Percentiles rank a stretch among this genome's conserved stretches.
Evolutionary conservation across 2,797 vertebrate species (phyloP).

Genomic region (Lithobates sylvaticus): DNA sequence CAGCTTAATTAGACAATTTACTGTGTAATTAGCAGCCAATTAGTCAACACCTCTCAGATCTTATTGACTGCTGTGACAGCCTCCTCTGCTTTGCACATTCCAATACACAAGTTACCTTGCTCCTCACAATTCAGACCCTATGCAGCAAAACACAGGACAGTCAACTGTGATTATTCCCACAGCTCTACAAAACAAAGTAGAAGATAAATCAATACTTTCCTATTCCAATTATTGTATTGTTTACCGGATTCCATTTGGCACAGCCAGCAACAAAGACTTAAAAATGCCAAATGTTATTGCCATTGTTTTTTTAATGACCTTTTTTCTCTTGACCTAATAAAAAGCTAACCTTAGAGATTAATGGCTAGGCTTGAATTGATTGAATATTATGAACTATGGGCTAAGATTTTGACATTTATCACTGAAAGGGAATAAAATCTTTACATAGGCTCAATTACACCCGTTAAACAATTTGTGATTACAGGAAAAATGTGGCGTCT

Average conservation of each 20-base stretch:
- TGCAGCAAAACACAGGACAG: slow-evolving; percentile 62
- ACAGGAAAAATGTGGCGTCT: slow-evolving; percentile 1
- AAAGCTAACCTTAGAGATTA: slow-evolving; percentile 55
- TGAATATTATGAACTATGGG: slow-evolving; percentile 52
- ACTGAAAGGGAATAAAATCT: slow-evolving; percentile 8
- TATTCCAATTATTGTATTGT: slow-evolving; percentile 73
- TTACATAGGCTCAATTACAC: slow-evolving; percentile 24
- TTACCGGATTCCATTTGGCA: slow-evolving; percentile 64
- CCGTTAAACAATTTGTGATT: slow-evolving; percentile 23
- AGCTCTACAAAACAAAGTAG: slow-evolving; percentile 64
- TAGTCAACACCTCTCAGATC: slow-evolving; percentile 95
- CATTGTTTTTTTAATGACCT: slow-evolving; percentile 55
- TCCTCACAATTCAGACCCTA: slow-evolving; percentile 64
- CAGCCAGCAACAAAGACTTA: slow-evolving; percentile 33
- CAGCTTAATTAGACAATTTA: slow-evolving; percentile 98
- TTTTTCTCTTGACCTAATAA: slow-evolving; percentile 59
- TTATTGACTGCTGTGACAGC: slow-evolving; percentile 87
- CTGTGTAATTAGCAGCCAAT: slow-evolving; percentile 97
- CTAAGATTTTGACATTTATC: slow-evolving; percentile 55
- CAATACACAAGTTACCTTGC: slow-evolving; percentile 75
- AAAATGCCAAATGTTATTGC: slow-evolving; percentile 59
- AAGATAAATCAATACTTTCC: slow-evolving; percentile 72
- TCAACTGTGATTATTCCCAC: slow-evolving; percentile 70
- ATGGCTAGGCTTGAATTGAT: slow-evolving; percentile 46
- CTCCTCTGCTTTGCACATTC: slow-evolving; percentile 80